phyloP scores from a whole-genome alignment of 2,113 vertebrate genomes.

The Lophotis ruficrista region DNA sequence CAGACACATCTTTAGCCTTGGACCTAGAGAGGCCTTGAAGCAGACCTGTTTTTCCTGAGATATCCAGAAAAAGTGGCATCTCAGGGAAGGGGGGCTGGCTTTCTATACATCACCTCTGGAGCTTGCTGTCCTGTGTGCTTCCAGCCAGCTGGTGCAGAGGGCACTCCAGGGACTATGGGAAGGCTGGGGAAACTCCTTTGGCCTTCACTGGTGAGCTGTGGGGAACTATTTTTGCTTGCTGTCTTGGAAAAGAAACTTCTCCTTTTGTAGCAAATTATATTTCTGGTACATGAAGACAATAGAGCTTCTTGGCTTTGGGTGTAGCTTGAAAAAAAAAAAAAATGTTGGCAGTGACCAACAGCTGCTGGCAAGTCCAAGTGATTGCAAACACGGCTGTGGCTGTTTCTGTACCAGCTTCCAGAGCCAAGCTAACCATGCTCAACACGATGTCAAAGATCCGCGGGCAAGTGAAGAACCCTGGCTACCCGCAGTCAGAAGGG shows the following conservation, averaged over 20 bases:
- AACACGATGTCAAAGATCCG: constrained; percentile 99
- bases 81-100: neutral
- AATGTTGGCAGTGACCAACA: neutral
- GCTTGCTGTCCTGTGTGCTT: neutral
- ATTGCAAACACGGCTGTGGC: neutral
- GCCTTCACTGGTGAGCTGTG: neutral
- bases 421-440: constrained; percentile 96
- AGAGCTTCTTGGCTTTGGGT: neutral
- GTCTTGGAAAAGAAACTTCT: neutral
- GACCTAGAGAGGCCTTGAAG: neutral
- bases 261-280: neutral
- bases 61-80: neutral
- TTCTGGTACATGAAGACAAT: neutral
- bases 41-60: accelerated
- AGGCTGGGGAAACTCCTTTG: constrained; percentile 7
- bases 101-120: neutral
- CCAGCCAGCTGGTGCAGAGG: neutral
- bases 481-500: constrained; percentile 95
- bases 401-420: constrained; percentile 81
- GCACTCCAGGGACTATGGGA: neutral
- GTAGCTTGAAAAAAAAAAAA: neutral
- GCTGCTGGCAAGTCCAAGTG: neutral
- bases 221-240: constrained; percentile 1
- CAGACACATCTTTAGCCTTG: neutral
- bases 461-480: constrained; percentile 95